phyloP scores from a whole-genome alignment of 2,888 invertebrate species.

The Conus canariensis region DNA sequence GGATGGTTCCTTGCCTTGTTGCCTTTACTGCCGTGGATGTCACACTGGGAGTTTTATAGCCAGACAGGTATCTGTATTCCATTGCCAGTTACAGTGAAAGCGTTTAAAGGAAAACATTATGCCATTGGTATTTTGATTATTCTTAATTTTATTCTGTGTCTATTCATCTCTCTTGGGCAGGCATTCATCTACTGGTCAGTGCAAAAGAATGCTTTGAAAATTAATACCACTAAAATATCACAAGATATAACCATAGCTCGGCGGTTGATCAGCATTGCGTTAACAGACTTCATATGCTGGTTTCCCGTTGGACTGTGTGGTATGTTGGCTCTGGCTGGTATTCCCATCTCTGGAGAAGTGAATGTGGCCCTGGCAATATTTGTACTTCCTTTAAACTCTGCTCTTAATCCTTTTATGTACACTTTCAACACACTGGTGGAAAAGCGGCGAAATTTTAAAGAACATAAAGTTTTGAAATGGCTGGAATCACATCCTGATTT shows the following conservation, averaged over 20 bases:
- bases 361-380: conserved; percentile 25
- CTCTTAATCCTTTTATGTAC: conserved; percentile 29
- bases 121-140: conserved; percentile 72
- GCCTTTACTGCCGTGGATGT: conserved; percentile 66
- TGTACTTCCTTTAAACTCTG: conserved; percentile 24
- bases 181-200: conserved; percentile 70
- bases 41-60: conserved; percentile 65
- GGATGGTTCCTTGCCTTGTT: conserved; percentile 66
- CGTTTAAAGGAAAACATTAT: conserved; percentile 75
- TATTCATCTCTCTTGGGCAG: conserved; percentile 73
- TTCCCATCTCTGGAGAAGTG: conserved; percentile 9
- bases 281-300: conserved; percentile 22
- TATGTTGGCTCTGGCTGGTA: background rate
- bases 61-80: conserved; percentile 75
- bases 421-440: background rate
- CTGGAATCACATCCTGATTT: background rate
- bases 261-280: background rate
- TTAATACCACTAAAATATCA: background rate
- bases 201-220: conserved; percentile 25
- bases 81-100: conserved; percentile 72
- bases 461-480: conserved; percentile 5
- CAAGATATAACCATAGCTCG: conserved; percentile 25
- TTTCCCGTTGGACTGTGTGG: conserved; percentile 28
- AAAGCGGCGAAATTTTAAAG: background rate
- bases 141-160: conserved; percentile 71